Base-by-base conservation (phyloP, 2,113 vertebrate genomes). In the Tylochromis polylepis region DNA sequence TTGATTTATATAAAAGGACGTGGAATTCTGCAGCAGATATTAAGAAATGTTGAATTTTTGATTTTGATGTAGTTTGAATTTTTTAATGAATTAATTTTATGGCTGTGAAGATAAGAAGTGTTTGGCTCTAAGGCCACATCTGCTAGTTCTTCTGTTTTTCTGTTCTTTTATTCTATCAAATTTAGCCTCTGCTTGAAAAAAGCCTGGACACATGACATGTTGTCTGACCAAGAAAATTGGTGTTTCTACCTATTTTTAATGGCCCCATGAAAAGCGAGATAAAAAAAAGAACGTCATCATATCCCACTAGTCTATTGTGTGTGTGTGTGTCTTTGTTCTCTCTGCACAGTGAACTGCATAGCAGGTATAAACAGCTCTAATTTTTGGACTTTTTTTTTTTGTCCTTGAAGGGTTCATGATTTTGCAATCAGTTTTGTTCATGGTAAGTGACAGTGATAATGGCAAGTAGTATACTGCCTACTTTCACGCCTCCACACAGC, bases 351-450 rank as follows among this genome's bases (percentile, higher is more conserved):
- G 8, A 83, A 79, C 20, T 20, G 3, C 53, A 29, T 11, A 36
- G 38, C 38, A 18, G 38, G 49, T 34, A 36, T 36, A 70, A 70
- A 77, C 46, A 51, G 27, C 24, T 16, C 49, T 31, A 11, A 41
- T 4, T 55, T 22, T 15, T 57, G 24, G 72, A 34, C 11, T 3
- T 12, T 55, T 22, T 14, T 53, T 11, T 22, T 24, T 67, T 43
- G 8, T 80, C 24, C 60, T 85, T 59, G 8, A 85, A 70, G 62
- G n/a, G n/a, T 36, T 81, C n/a, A 38, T 49, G 27, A 31, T 83
- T 55, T 49, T 34, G 36, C 12, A 29, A 15, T 84, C 11, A 14
- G n/a, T 18, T 57, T 31, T 56, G 51, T 12, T 49, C 56, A 22
- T 57, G 46, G 65, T 24, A 5, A 49, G 62, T 80, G 16, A 72